Base-by-base conservation (phyloP, 2,797 vertebrate species). In the Pteropus rufus region DNA sequence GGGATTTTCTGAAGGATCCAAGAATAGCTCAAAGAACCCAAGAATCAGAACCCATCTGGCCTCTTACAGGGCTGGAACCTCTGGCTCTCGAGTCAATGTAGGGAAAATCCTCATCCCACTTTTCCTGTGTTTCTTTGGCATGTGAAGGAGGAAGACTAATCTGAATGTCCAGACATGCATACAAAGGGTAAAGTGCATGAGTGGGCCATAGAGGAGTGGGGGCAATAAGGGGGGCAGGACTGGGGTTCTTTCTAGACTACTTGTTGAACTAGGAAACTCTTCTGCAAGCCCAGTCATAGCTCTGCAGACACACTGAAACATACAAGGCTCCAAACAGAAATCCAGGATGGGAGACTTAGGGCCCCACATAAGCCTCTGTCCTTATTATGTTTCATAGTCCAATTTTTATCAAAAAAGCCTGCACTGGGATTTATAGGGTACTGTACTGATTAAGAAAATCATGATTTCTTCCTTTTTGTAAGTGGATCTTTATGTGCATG, bases 41-140 rank as follows among this genome's bases (percentile, higher is more conserved):
- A 36, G 34, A 2, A 34, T 8, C 18, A 5, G 56, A 56, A 23
- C 34, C 41, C 44, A 26, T 19, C 36, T n/a, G 34, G 49, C 19
- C 19, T 75, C 16, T 10, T 10, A 10, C 31, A 67, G 31, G 26
- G 21, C 41, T 36, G 7, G 44, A 64, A 39, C 3, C 11, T 34
- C 6, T 29, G 4, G 19, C 54, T 86, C 44, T 56, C 2, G 0
- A 26, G 46, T 58, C 11, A 39, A 26, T 1, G 26, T 23, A 82
- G 2, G 36, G 62, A 12, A 64, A 29, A 39, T 26, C 4, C 15
- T 1, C 2, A 16, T 7, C 11, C 4, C 1, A 19, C 60, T 4
- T 34, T 9, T 46, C n/a, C 49, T 64, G 34, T 36, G 14, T 70
- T 84, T 58, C 81, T 29, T 23, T 2, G 5, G 9, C 29, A 18